Conservation (phyloP, 2,113 vertebrate genomes). For the Gopherus evgoodei region DNA sequence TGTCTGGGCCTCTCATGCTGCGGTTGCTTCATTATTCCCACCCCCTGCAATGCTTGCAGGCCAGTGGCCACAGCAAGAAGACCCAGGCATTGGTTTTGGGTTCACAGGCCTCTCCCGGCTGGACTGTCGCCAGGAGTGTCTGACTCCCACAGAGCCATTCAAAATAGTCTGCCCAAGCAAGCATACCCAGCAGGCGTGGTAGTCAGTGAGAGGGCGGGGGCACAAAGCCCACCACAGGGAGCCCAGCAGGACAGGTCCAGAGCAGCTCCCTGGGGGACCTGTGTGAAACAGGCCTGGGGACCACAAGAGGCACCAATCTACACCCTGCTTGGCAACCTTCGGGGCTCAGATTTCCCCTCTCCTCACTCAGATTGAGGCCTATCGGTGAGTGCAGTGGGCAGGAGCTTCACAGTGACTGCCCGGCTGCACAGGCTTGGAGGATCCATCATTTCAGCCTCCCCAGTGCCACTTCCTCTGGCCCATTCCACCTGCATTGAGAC, state of each 20-base stretch:
- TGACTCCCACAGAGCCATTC: no score
- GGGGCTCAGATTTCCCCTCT: slow-evolving; percentile 29
- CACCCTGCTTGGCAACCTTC: neutral
- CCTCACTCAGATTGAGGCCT: neutral
- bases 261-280: neutral
- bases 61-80: neutral
- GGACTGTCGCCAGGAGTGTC: no score
- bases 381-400: neutral
- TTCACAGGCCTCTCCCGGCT: neutral
- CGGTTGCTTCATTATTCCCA: neutral
- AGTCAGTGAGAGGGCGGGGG: neutral
- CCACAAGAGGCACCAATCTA: neutral
- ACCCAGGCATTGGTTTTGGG: neutral
- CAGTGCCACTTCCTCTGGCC: neutral
- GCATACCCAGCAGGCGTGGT: no score
- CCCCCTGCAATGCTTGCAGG: neutral
- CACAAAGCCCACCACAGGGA: no score
- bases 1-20: neutral
- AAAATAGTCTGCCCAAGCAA: no score
- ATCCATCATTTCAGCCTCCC: neutral
- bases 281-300: neutral
- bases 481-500: neutral
- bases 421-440: neutral
- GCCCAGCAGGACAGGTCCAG: no score
- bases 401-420: neutral